Conservation (phyloP, 2,888 invertebrate genomes). For the Polylopha cassiicola region DNA sequence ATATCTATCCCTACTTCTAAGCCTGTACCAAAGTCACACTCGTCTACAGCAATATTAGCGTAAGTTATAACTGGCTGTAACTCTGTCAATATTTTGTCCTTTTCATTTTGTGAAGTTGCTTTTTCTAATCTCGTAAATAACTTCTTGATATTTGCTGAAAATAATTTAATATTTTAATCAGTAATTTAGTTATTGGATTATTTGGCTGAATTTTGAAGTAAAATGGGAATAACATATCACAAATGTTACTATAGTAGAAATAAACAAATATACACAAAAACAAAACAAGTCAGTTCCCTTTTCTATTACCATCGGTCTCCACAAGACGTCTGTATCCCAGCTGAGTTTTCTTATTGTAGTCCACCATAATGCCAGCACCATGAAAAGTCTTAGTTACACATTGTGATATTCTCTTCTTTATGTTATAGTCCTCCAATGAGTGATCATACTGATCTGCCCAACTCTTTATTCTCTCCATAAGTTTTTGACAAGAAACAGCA, state of each 20-base stretch:
- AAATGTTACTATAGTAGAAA: too few relatives aligned
- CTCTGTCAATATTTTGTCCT: constrained; percentile 79
- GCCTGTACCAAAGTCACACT: constrained; percentile 96
- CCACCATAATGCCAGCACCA: constrained; percentile 90
- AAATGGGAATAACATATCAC: constrained; percentile 12
- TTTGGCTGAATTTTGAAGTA: too few relatives aligned
- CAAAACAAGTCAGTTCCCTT: too few relatives aligned
- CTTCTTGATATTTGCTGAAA: constrained; percentile 81
- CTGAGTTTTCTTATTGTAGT: constrained; percentile 86
- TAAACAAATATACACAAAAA: too few relatives aligned
- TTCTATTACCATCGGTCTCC: constrained; percentile 82
- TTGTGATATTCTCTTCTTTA: constrained; percentile 79
- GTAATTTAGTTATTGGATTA: too few relatives aligned
- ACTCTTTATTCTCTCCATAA: constrained; percentile 79
- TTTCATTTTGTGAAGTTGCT: constrained; percentile 76
- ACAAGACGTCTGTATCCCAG: constrained; percentile 89
- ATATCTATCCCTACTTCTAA: constrained; percentile 92
- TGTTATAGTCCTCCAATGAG: constrained; percentile 72
- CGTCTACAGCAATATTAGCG: constrained; percentile 93
- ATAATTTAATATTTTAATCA: constrained; percentile 4
- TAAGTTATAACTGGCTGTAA: constrained; percentile 89
- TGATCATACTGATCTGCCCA: constrained; percentile 80
- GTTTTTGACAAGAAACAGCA: constrained; percentile 74
- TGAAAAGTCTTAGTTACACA: constrained; percentile 86
- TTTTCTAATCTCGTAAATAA: constrained; percentile 81